Conservation (phyloP, 2,888 invertebrate species). For the Sycophila texana region DNA sequence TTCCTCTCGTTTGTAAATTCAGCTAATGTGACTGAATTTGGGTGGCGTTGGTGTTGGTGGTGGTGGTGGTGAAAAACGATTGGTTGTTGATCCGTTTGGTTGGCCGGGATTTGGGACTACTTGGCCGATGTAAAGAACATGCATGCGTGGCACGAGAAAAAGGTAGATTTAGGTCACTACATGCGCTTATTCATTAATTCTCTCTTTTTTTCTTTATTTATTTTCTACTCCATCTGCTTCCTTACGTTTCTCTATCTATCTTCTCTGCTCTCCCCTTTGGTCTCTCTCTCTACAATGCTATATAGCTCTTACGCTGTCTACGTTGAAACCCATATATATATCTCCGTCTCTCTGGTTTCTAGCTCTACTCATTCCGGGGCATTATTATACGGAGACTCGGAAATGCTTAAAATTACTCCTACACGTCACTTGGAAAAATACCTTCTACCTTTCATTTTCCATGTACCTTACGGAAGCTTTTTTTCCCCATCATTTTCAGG, state of each 20-base stretch:
- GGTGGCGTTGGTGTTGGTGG: background rate
- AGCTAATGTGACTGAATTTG: background rate
- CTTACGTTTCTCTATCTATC: slow-evolving; percentile 52
- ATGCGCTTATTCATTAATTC: slow-evolving; percentile 51
- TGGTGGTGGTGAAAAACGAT: background rate
- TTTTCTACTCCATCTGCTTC: slow-evolving; percentile 18
- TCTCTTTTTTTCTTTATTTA: slow-evolving; percentile 42
- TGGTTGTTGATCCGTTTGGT: slow-evolving; percentile 20
- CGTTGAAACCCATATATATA: slow-evolving; percentile 7
- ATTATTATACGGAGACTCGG: slow-evolving; percentile 4
- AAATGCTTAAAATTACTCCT: slow-evolving; percentile 26
- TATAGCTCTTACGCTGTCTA: slow-evolving; percentile 21
- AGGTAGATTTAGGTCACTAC: slow-evolving; percentile 54
- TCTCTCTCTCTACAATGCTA: slow-evolving; percentile 13
- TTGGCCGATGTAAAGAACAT: slow-evolving; percentile 59
- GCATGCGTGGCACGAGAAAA: slow-evolving; percentile 56
- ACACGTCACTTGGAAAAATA: slow-evolving; percentile 51
- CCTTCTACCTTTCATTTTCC: no score
- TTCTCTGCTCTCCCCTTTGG: slow-evolving; percentile 22
- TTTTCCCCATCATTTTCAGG: no score
- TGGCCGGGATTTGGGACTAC: slow-evolving; percentile 36
- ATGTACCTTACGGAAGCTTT: no score
- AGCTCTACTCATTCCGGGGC: slow-evolving; percentile 52
- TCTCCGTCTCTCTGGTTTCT: slow-evolving; percentile 21
- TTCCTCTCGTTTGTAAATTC: background rate